Base-by-base conservation (phyloP, 2,888 invertebrate species). In the Epinotia brunnichana region DNA sequence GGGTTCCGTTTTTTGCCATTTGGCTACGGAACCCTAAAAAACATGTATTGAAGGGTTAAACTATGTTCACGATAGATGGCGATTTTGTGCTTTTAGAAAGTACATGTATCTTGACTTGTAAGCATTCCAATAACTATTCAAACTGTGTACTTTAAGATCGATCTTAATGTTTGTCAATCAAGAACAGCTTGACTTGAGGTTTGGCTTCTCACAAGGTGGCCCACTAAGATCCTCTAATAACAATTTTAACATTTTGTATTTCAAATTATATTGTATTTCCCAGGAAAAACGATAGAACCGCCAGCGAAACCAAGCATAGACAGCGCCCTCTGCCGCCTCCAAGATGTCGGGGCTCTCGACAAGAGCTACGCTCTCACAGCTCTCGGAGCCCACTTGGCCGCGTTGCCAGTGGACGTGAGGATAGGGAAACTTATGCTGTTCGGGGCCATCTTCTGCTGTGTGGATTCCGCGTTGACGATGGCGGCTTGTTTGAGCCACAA, bases 391-490 rank as follows among this genome's bases (percentile, higher is more conserved):
- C 98, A 98, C 87, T 92, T 99, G 67, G 96, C 98, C 0, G 96
- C 97, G 0, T 87, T 99, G 71, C 99, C 99, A 0, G 97, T 99
- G 0, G 98, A 99, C 83, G 97, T 97, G 3, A 94, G 97, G 78
- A 96, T 98, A 79, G 98, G 98, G n/a, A 98, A 99, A 84, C 94
- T 99, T 76, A 96, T 99, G 94, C 87, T 99, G 9, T 97, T 97
- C 81, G 98, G 98, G 0, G 96, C 98, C 13, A 97, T 99, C 75
- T 97, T 99, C 85, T 96, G 96, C 78, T 99, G 99, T 85, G 94
- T 99, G 44, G 98, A 98, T 90, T 97, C 98, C 0, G 96, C 98
- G 0, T 92, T 99, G 2, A 98, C 98, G 3, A 97, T 99, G 84
- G 98, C 97, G 0, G 97, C 97, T 1, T 96, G 96, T 85, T 89